Evolutionary conservation across 1,140 invertebrate species (phyloP).

Genomic region (Drosophila lacteicornis): DNA sequence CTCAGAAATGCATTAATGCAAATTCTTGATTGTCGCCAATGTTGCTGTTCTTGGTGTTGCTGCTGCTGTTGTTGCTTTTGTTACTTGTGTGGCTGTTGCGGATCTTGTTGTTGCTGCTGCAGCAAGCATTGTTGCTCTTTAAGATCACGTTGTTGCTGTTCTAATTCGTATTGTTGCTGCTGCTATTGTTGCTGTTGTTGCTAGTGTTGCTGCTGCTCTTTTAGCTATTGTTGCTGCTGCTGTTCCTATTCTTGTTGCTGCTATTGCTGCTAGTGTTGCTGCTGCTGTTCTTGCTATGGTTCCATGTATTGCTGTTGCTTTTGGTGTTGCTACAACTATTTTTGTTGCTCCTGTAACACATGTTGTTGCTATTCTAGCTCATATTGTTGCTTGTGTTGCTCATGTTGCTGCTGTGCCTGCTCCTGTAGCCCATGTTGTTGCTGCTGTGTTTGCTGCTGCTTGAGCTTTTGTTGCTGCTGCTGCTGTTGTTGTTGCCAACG

Average conservation of each 20-base stretch:
- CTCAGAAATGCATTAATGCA: slow-evolving; percentile 60
- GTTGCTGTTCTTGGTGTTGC: slow-evolving; percentile 25
- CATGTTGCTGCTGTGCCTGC: slow-evolving; percentile 20
- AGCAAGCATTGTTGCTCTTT: neutral
- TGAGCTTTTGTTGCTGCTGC: slow-evolving; percentile 23
- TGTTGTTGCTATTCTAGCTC: neutral
- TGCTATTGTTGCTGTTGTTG: slow-evolving; percentile 27
- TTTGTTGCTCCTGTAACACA: too few relatives aligned
- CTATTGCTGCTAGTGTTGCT: slow-evolving; percentile 25
- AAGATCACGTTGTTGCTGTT: slow-evolving; percentile 4
- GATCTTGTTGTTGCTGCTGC: slow-evolving; percentile 18
- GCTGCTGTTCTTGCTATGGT: neutral
- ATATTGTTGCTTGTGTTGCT: slow-evolving; percentile 4
- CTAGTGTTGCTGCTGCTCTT: slow-evolving; percentile 21
- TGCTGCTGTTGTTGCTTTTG: slow-evolving; percentile 42
- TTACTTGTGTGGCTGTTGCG: slow-evolving; percentile 1
- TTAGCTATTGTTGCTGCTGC: slow-evolving; percentile 14
- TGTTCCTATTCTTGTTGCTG: slow-evolving; percentile 13
- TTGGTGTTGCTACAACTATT: too few relatives aligned
- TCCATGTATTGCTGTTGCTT: too few relatives aligned
- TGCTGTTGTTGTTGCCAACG: slow-evolving; percentile 53
- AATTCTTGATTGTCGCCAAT: slow-evolving; percentile 19
- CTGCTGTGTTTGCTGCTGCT: slow-evolving; percentile 20
- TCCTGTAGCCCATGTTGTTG: slow-evolving; percentile 13
- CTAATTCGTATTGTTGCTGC: slow-evolving; percentile 17